A percentile compares a stretch with the other conserved stretches of the same genome.
phyloP scores from a whole-genome alignment of 2,113 vertebrate genomes.

The Menura novaehollandiae region DNA sequence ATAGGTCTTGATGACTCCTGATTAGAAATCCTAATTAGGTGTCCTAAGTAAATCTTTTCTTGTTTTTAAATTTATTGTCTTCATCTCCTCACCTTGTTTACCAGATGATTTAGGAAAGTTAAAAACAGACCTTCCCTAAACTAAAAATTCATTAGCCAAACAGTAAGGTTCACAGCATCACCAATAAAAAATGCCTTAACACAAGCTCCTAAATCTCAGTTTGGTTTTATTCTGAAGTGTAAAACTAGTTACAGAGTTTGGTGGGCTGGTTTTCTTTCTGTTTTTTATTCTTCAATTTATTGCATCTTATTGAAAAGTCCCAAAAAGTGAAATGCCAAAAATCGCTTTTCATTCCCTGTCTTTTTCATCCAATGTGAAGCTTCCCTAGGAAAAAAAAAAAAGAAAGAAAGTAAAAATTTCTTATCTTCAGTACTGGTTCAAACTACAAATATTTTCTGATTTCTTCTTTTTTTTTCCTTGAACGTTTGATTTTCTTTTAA shows the following conservation, averaged over 20 bases:
- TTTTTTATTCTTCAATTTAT: not conserved
- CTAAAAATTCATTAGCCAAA: not conserved
- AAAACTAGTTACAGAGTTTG: not conserved
- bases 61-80: slow-evolving; percentile 58
- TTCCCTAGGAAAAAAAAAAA: not conserved
- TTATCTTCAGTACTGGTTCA: not conserved
- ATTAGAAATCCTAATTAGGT: slow-evolving; percentile 90
- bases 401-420: not conserved
- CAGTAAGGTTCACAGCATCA: not conserved
- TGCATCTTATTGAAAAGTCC: not conserved
- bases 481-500: not conserved
- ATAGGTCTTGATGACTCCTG: slow-evolving; percentile 87
- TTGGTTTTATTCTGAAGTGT: not conserved
- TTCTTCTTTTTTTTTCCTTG: not conserved
- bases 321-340: not conserved
- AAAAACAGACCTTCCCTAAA: slow-evolving; percentile 4
- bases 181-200: not conserved
- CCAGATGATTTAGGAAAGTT: slow-evolving; percentile 24
- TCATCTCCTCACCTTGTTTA: slow-evolving; percentile 42
- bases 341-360: accelerated
- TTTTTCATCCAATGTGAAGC: not conserved
- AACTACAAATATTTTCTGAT: not conserved
- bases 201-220: not conserved
- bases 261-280: not conserved
- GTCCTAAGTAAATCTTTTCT: slow-evolving; percentile 77